Evolutionary conservation across 2,797 vertebrate species (phyloP).

Genomic region (Malurus splendens): DNA sequence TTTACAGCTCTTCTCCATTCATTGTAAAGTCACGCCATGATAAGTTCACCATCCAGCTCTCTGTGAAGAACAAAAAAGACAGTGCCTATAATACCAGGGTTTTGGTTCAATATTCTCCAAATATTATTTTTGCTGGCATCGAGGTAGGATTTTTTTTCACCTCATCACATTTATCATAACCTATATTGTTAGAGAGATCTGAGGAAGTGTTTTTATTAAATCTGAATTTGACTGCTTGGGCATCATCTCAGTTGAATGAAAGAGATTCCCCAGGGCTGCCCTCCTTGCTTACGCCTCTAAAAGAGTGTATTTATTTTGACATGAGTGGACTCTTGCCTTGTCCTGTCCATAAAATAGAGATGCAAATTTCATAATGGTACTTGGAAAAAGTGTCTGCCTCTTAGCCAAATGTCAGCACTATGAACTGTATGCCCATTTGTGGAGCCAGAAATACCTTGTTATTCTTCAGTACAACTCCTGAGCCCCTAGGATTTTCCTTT

Average conservation of each 20-base stretch:
- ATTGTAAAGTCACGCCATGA: slow-evolving; percentile 80
- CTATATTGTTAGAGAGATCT: background rate
- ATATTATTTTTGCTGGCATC: slow-evolving; percentile 89
- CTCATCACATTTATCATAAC: background rate
- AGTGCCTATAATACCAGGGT: slow-evolving; percentile 93
- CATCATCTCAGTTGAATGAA: background rate
- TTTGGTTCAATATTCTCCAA: slow-evolving; percentile 81
- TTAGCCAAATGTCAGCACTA: background rate
- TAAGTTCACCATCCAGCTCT: slow-evolving; percentile 80
- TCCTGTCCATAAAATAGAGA: background rate
- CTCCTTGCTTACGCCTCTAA: background rate
- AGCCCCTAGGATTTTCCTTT: background rate
- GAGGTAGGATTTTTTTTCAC: slow-evolving; percentile 76
- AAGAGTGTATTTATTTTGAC: background rate
- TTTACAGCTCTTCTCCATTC: slow-evolving; percentile 66
- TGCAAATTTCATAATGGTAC: background rate
- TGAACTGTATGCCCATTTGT: background rate
- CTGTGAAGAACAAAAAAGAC: slow-evolving; percentile 83
- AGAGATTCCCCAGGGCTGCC: background rate
- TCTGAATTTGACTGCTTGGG: background rate
- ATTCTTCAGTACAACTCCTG: background rate
- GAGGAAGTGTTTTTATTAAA: background rate
- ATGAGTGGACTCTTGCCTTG: background rate
- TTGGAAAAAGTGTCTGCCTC: background rate
- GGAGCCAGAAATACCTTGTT: background rate